phyloP scores from a whole-genome alignment of 2,888 invertebrate genomes.

The Trichogramma dendrolimi region DNA sequence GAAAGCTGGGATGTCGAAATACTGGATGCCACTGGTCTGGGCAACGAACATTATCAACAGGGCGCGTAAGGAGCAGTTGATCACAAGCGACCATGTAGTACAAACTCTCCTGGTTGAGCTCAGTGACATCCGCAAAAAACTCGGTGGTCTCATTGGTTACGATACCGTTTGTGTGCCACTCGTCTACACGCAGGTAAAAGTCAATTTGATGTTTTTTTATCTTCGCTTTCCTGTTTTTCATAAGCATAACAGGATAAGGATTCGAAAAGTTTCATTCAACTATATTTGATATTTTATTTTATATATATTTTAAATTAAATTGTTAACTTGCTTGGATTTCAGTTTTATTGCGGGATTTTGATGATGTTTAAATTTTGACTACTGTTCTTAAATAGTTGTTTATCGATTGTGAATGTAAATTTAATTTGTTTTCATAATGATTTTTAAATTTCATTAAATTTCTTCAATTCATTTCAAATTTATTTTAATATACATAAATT shows the following conservation, averaged over 20 bases:
- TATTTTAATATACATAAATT: no score
- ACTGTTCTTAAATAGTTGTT: no score
- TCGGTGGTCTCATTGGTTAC: constrained; percentile 83
- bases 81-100: constrained; percentile 85
- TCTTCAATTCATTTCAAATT: no score
- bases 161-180: constrained; percentile 89
- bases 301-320: no score
- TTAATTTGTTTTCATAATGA: no score
- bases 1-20: constrained; percentile 85
- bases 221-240: neutral
- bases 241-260: neutral
- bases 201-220: constrained; percentile 33
- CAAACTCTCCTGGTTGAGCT: constrained; percentile 85
- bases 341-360: no score
- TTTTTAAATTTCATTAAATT: no score
- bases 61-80: constrained; percentile 78
- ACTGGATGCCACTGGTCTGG: constrained; percentile 93
- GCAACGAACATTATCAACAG: constrained; percentile 87
- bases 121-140: constrained; percentile 78
- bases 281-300: no score
- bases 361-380: no score
- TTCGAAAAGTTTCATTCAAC: no score
- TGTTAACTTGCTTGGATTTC: no score
- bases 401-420: no score
- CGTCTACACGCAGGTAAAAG: constrained; percentile 80